Percentiles rank a stretch among this genome's conserved stretches.
Conservation (phyloP, 1,140 invertebrate genomes). For the Cataglyphis hispanica region DNA sequence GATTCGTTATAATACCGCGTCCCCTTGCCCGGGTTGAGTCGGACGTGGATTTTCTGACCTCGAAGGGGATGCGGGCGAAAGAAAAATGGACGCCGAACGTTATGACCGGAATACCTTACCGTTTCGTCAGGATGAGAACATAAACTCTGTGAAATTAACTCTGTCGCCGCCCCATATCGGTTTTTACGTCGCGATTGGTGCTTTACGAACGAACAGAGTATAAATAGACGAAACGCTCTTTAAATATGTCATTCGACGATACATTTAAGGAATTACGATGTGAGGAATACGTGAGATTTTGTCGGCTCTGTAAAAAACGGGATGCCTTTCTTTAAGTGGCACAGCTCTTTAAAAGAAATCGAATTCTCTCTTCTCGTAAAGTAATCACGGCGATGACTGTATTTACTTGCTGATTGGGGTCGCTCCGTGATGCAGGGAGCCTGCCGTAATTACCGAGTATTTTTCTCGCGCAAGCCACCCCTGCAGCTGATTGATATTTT, state of each 20-base stretch:
- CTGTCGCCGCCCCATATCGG: not conserved
- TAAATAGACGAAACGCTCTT: not conserved
- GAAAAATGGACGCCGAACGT: constrained; percentile 69
- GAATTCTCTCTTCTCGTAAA: constrained; percentile 69
- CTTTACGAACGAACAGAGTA: not conserved
- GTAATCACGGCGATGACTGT: constrained; percentile 68
- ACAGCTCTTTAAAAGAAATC: constrained; percentile 63
- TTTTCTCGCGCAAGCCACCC: constrained; percentile 82
- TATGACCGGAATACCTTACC: constrained; percentile 65
- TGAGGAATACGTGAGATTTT: constrained; percentile 33
- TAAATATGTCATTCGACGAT: not conserved
- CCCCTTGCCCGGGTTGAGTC: constrained; percentile 64
- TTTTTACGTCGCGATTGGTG: constrained; percentile 34
- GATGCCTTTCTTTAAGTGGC: constrained; percentile 32
- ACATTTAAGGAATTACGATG: constrained; percentile 25
- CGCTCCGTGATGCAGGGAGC: constrained; percentile 46
- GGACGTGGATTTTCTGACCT: constrained; percentile 77
- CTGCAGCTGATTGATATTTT: constrained; percentile 85
- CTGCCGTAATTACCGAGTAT: constrained; percentile 84
- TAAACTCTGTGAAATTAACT: constrained; percentile 30
- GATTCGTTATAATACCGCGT: constrained; percentile 80
- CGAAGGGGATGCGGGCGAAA: constrained; percentile 69
- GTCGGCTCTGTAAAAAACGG: constrained; percentile 46
- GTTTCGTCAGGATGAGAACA: constrained; percentile 35
- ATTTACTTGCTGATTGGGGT: constrained; percentile 75